Evolutionary conservation across 2,797 vertebrate genomes (phyloP).

Genomic region (Caiman crocodilus): DNA sequence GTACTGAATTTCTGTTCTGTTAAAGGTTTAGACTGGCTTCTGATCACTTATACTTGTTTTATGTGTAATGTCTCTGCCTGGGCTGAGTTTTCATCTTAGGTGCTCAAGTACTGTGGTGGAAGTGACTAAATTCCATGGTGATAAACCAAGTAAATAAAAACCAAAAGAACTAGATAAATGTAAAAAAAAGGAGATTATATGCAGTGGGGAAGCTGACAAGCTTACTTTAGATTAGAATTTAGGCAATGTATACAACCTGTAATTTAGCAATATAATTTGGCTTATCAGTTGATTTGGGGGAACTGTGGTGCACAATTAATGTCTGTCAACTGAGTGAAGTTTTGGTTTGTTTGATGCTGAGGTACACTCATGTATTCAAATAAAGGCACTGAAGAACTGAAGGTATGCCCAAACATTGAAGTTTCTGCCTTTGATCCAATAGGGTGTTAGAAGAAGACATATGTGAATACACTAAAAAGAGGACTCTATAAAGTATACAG

Average conservation of each 20-base stretch:
- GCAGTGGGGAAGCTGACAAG: background rate
- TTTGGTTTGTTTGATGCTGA: background rate
- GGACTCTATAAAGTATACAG: background rate
- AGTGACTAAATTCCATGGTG: background rate
- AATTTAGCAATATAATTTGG: background rate
- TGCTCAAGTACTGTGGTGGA: background rate
- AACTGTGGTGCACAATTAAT: rapidly evolving
- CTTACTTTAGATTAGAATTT: background rate
- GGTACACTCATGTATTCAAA: background rate
- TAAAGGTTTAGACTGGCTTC: too few relatives aligned
- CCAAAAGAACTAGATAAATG: background rate
- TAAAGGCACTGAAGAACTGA: background rate
- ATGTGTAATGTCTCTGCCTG: too few relatives aligned
- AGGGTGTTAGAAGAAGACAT: background rate
- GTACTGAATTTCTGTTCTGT: too few relatives aligned
- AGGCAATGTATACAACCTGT: rapidly evolving
- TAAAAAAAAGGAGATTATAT: background rate
- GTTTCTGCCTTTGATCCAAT: background rate
- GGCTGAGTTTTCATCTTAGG: background rate
- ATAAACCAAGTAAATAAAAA: background rate
- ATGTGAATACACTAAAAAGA: rapidly evolving
- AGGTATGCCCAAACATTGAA: background rate
- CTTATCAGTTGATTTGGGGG: background rate
- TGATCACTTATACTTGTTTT: too few relatives aligned
- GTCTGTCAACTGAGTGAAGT: background rate